Evolutionary conservation across 1,140 invertebrate genomes (phyloP).

Genomic region (Gryon sp.): DNA sequence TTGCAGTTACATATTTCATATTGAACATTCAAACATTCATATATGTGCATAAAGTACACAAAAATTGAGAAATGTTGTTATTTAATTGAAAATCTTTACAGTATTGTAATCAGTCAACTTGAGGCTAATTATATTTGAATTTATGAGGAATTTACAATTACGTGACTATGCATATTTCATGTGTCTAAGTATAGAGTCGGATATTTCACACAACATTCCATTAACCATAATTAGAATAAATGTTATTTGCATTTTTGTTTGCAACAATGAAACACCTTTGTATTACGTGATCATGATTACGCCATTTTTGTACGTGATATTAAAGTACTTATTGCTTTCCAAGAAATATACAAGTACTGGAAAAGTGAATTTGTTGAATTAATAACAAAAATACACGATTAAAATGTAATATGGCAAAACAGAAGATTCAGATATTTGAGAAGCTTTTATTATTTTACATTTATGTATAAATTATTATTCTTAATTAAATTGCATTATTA

Average conservation of each 20-base stretch:
- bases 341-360: background rate
- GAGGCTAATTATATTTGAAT: slow-evolving; percentile 48
- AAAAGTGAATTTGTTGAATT: too few species aligned
- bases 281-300: slow-evolving; percentile 2
- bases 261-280: slow-evolving; percentile 2
- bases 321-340: slow-evolving; percentile 1
- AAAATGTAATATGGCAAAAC: too few species aligned
- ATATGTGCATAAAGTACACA: too few species aligned
- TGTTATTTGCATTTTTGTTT: slow-evolving; percentile 12
- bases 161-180: slow-evolving; percentile 18
- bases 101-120: slow-evolving; percentile 53
- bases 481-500: too few species aligned
- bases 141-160: slow-evolving; percentile 54
- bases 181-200: slow-evolving; percentile 25
- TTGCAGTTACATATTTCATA: too few species aligned
- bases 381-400: too few species aligned
- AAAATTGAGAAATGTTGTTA: too few species aligned
- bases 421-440: too few species aligned
- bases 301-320: background rate
- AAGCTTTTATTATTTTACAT: too few species aligned
- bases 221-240: slow-evolving; percentile 30
- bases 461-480: too few species aligned
- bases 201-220: slow-evolving; percentile 20
- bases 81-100: too few species aligned
- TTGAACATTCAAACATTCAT: too few species aligned